phyloP scores from a whole-genome alignment of 2,888 invertebrate species.

The Phaonia tiefii region DNA sequence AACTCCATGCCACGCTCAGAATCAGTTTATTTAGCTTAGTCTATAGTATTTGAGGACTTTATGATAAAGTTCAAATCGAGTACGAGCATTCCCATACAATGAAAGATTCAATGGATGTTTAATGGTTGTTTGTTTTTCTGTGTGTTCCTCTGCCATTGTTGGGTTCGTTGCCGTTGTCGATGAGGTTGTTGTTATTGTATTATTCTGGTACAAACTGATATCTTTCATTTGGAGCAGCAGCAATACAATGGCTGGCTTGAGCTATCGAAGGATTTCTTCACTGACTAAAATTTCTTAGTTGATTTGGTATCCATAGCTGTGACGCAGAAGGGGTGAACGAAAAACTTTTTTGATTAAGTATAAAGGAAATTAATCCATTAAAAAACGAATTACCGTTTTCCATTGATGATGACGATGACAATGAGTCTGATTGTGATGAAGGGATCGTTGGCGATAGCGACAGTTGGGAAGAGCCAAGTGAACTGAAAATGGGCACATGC shows the following conservation, averaged over 20 bases:
- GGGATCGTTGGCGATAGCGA: neutral
- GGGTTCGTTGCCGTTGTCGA: neutral
- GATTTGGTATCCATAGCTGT: neutral
- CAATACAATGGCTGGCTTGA: constrained; percentile 44
- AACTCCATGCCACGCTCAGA: constrained; percentile 6
- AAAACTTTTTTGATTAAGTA: constrained; percentile 45
- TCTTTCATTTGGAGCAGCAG: constrained; percentile 21
- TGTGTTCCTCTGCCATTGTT: constrained; percentile 34
- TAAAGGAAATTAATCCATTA: constrained; percentile 68
- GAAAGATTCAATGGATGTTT: constrained; percentile 13
- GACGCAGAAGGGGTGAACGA: constrained; percentile 4
- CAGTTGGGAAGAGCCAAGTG: too few relatives aligned
- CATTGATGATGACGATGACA: constrained; percentile 48
- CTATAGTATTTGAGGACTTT: constrained; percentile 50
- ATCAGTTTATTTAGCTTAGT: constrained; percentile 51
- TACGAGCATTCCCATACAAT: constrained; percentile 42
- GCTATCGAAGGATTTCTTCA: constrained; percentile 44
- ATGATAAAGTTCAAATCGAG: constrained; percentile 53
- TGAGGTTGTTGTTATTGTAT: constrained; percentile 28
- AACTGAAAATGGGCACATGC: too few relatives aligned
- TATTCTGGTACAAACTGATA: constrained; percentile 51
- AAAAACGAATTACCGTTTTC: constrained; percentile 61
- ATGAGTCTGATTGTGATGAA: neutral
- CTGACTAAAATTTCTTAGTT: constrained; percentile 34
- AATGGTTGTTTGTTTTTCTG: constrained; percentile 20